Evolutionary conservation across 2,888 invertebrate genomes (phyloP).

Genomic region (Eupithecia exiguata): DNA sequence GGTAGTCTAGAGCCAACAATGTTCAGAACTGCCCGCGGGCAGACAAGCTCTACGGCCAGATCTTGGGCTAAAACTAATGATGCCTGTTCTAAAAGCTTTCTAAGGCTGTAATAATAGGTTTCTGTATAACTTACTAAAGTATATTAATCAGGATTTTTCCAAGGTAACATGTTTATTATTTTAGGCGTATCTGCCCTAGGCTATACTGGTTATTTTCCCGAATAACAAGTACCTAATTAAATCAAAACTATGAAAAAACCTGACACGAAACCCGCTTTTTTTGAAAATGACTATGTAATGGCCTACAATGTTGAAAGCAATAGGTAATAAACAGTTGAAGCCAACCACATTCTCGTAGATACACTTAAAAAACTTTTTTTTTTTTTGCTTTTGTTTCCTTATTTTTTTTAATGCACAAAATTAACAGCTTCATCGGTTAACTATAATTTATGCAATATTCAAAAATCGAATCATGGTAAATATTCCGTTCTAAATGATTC

Average conservation of each 20-base stretch:
- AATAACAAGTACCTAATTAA: neutral
- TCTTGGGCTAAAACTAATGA: constrained; percentile 1
- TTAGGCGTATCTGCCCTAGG: neutral
- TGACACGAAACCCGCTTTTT: no score
- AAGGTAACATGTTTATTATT: neutral
- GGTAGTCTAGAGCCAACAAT: neutral
- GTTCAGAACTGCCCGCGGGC: neutral
- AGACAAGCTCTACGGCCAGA: neutral
- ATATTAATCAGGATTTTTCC: neutral
- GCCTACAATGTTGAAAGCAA: no score
- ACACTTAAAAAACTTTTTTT: no score
- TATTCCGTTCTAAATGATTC: no score
- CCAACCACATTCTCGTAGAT: no score
- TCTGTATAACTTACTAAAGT: neutral
- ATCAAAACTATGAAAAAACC: neutral
- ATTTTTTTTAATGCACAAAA: no score
- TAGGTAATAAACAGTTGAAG: no score
- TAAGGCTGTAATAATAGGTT: neutral
- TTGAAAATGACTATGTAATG: no score
- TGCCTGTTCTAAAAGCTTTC: neutral
- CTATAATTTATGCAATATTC: no score
- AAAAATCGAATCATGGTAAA: no score
- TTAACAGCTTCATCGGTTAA: no score
- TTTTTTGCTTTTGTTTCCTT: no score
- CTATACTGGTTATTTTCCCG: neutral